Conservation (phyloP, 2,797 vertebrate species). For the Etheostoma nigrum region DNA sequence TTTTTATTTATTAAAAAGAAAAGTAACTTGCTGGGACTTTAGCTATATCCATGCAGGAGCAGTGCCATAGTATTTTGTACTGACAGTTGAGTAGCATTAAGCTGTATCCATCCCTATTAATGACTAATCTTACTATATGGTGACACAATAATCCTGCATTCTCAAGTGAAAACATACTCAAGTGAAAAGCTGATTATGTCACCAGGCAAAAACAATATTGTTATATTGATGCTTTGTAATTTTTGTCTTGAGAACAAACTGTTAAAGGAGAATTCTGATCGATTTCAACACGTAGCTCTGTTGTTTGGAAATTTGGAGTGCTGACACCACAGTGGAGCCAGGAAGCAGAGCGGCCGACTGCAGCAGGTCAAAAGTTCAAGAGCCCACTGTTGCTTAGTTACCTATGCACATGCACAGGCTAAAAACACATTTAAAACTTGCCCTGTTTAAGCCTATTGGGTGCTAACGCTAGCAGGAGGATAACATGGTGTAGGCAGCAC, state of each 20-base stretch:
- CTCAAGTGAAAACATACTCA: no score
- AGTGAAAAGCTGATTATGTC: constrained; percentile 4
- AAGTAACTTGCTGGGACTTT: not conserved
- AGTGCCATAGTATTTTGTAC: constrained; percentile 25
- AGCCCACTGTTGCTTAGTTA: no score
- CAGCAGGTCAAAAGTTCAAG: no score
- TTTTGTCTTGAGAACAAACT: constrained; percentile 6
- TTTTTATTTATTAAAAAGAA: constrained; percentile 5
- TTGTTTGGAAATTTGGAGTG: no score
- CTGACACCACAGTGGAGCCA: no score
- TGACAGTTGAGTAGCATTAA: constrained; percentile 26
- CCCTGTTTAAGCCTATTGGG: no score
- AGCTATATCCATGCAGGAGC: constrained; percentile 2
- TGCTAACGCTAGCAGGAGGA: no score
- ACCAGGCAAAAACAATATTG: not conserved
- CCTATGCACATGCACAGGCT: no score
- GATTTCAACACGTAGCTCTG: no score
- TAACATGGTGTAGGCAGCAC: no score
- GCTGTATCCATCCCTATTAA: constrained; percentile 33
- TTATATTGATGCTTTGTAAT: constrained; percentile 14
- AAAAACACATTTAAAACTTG: no score
- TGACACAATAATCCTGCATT: constrained; percentile 26
- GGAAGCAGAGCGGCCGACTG: no score
- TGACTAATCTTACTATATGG: constrained; percentile 29
- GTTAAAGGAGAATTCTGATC: not conserved